Base-by-base conservation (phyloP, 2,113 vertebrate genomes). In the Heterotilapia buettikoferi region DNA sequence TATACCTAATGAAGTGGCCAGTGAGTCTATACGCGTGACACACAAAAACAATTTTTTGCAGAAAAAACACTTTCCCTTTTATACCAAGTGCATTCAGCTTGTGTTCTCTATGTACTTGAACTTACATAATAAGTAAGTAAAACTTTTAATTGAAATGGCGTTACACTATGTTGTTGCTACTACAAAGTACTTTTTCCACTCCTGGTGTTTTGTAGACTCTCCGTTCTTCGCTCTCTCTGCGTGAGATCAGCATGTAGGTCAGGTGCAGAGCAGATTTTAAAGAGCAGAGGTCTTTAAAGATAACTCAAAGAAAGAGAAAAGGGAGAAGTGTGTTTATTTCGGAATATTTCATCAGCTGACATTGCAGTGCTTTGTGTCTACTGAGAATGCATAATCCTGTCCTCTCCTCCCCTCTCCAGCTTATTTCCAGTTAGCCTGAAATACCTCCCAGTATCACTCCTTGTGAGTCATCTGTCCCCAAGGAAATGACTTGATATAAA, bases 401-500 rank as follows among this genome's bases (percentile, higher is more conserved):
- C 45, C 86, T 47, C 29, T 85, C 43, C 53, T 88, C 86, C 88
- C 82, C 85, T 68, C 73, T 63, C 38, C 83, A 76, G 21, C 53
- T 66, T 43, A 7, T 36, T 47, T 80, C 83, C 85, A 68, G 57
- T 87, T 90, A 63, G 83, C 87, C 82, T 89, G 84, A 94, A 94
- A 94, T 92, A 91, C 87, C 88, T 89, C 83, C 80, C 90, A 87
- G 26, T 86, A 94, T 86, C 89, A 80, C 76, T 87, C 57, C 79
- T 83, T 84, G 89, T 94, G 91, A 95, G 91, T 94, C 94, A 95
- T 90, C 88, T 80, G 40, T 95, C 93, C 92, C 94, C 82, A 94
- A 92, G 92, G 92, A 94, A 94, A 94, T 92, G 84, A 91, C 89
- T 91, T 80, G 21, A 88, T 94, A 96, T 92, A 95, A 95, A 96